A percentile compares a stretch with the other conserved stretches of the same genome.
These are phyloP conservation scores for Styela plicata DNA, from an alignment of 23 tunicate species.

Conservation along the genomic window DNA sequence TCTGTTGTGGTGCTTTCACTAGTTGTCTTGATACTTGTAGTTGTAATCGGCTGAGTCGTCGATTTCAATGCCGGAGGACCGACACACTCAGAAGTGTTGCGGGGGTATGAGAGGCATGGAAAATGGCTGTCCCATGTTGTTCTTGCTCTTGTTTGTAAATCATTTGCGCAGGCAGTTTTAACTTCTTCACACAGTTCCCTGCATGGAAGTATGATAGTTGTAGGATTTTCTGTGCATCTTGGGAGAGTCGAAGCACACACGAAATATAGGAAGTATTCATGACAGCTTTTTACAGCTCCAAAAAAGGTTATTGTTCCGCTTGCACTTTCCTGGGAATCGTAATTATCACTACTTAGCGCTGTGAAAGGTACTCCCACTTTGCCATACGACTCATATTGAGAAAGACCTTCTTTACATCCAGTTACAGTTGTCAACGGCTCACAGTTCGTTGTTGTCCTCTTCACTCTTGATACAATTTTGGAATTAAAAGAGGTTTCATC, in stretches of 20 bases:
- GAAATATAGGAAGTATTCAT: conserved; percentile 8
- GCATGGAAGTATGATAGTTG: conserved; percentile 3
- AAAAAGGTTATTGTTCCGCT: not conserved
- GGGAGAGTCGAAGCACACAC: conserved; percentile 23
- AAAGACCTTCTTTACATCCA: conserved; percentile 5
- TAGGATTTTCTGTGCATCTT: not conserved
- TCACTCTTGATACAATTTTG: too few relatives aligned
- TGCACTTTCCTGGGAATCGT: not conserved
- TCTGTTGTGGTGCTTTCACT: not conserved
- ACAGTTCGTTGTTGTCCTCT: not conserved
- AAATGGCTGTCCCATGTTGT: not conserved
- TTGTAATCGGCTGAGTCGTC: not conserved
- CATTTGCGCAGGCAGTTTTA: not conserved
- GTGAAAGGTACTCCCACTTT: not conserved
- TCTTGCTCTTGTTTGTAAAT: not conserved
- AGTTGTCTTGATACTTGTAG: conserved; percentile 1
- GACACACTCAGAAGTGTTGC: not conserved
- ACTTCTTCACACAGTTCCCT: not conserved
- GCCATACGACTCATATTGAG: conserved; percentile 3
- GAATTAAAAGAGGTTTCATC: too few relatives aligned
- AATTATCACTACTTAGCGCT: not conserved
- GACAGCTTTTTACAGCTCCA: not conserved
- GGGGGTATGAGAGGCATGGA: conserved; percentile 10
- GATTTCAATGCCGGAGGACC: conserved; percentile 9
- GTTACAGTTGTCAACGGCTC: conserved; percentile 8